phyloP scores from a whole-genome alignment of 1,140 invertebrate genomes.

The Drosophila melanogaster region DNA sequence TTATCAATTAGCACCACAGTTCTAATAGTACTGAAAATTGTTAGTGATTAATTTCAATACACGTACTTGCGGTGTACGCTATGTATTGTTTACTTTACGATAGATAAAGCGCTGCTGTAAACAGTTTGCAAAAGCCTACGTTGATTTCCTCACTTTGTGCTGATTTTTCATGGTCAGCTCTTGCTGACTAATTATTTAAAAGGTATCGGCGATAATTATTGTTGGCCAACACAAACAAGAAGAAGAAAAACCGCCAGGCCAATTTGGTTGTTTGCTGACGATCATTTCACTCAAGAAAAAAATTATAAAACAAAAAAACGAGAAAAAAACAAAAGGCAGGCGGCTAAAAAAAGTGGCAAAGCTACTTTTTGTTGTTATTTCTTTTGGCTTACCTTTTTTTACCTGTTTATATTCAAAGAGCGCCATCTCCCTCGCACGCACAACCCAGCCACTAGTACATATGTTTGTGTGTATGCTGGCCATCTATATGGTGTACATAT shows the following conservation, averaged over 20 bases:
- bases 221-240: conserved; percentile 19
- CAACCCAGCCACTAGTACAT: conserved; percentile 46
- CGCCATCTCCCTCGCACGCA: conserved; percentile 58
- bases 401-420: conserved; percentile 68
- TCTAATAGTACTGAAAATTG: no score
- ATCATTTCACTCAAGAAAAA: conserved; percentile 40
- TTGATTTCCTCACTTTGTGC: conserved; percentile 37
- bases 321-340: conserved; percentile 34
- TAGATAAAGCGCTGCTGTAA: conserved; percentile 15
- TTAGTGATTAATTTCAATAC: no score
- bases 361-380: conserved; percentile 70
- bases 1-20: no score
- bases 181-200: conserved; percentile 59
- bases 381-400: conserved; percentile 73
- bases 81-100: background rate
- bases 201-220: conserved; percentile 41
- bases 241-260: conserved; percentile 31
- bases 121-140: conserved; percentile 17
- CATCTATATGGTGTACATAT: conserved; percentile 18
- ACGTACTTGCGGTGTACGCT: no score
- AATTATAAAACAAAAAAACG: conserved; percentile 27
- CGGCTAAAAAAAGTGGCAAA: conserved; percentile 68
- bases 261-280: conserved; percentile 33
- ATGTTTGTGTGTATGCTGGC: conserved; percentile 30
- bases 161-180: conserved; percentile 60